Evolutionary conservation across 2,113 vertebrate genomes (phyloP).

Genomic region (Podilymbus podiceps): DNA sequence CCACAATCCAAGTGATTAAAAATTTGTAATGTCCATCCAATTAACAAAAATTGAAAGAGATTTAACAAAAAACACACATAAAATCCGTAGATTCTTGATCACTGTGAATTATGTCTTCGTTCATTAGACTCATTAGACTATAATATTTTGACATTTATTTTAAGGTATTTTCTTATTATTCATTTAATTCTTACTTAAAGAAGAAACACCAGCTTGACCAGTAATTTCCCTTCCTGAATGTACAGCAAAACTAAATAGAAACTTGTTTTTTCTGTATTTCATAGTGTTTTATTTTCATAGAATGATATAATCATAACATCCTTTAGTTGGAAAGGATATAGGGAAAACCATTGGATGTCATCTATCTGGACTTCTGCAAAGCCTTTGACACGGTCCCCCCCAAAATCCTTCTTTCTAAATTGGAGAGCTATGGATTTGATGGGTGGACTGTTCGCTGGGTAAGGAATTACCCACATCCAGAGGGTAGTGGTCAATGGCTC

Average conservation of each 20-base stretch:
- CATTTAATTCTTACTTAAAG: not conserved
- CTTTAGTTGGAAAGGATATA: too few relatives aligned
- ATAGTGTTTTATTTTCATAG: not conserved
- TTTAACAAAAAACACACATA: not conserved
- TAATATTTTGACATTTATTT: not conserved
- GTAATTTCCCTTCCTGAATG: not conserved
- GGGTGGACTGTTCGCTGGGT: too few relatives aligned
- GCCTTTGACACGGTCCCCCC: too few relatives aligned
- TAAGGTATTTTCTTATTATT: not conserved
- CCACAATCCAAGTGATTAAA: not conserved
- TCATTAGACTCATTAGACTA: not conserved
- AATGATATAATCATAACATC: too few relatives aligned
- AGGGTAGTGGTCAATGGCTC: too few relatives aligned
- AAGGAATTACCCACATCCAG: too few relatives aligned
- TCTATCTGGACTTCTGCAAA: too few relatives aligned
- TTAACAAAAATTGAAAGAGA: not conserved
- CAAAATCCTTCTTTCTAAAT: too few relatives aligned
- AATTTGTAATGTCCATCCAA: not conserved
- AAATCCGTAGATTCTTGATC: not conserved
- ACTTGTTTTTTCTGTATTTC: not conserved
- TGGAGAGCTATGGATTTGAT: too few relatives aligned
- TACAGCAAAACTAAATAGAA: not conserved
- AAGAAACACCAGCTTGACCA: not conserved
- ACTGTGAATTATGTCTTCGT: not conserved
- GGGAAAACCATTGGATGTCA: too few relatives aligned